A percentile compares a stretch with the other conserved stretches of the same genome.
phyloP scores from a whole-genome alignment of 2,888 invertebrate genomes.

The Bugulina stolonifera region DNA sequence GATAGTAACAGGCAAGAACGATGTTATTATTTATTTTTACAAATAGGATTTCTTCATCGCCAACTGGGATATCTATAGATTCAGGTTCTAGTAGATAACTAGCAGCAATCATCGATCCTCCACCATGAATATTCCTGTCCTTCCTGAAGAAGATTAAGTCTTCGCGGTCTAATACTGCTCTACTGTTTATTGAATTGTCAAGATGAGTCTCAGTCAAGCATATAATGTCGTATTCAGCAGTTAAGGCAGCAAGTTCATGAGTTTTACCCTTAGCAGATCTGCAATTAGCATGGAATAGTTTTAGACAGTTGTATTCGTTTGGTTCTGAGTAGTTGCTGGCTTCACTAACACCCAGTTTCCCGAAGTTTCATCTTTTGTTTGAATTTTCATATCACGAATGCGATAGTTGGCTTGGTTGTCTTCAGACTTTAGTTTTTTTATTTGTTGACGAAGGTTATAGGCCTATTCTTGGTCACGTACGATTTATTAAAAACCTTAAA shows the following conservation, averaged over 20 bases:
- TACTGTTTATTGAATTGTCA: not conserved
- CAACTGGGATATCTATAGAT: not conserved
- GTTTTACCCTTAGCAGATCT: not conserved
- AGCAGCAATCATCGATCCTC: not conserved
- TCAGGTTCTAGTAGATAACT: not conserved
- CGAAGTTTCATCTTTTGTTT: not conserved
- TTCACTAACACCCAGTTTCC: no score
- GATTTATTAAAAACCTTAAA: no score
- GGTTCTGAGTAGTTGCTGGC: no score
- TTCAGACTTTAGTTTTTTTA: not conserved
- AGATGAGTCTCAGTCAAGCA: conserved; percentile 7
- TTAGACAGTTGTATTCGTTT: not conserved
- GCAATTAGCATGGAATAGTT: not conserved
- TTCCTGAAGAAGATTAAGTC: not conserved
- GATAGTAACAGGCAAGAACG: no score
- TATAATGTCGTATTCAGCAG: not conserved
- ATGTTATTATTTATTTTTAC: not conserved
- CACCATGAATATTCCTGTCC: not conserved
- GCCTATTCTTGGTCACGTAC: not conserved
- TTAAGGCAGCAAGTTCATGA: not conserved
- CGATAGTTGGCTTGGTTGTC: not conserved
- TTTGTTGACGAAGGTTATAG: not conserved
- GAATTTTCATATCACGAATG: not conserved
- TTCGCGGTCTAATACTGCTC: not conserved
- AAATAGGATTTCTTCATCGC: not conserved